Percentiles rank a stretch among this genome's conserved stretches.
Conservation (phyloP, 1,140 invertebrate genomes). For the Sinella curviseta region DNA sequence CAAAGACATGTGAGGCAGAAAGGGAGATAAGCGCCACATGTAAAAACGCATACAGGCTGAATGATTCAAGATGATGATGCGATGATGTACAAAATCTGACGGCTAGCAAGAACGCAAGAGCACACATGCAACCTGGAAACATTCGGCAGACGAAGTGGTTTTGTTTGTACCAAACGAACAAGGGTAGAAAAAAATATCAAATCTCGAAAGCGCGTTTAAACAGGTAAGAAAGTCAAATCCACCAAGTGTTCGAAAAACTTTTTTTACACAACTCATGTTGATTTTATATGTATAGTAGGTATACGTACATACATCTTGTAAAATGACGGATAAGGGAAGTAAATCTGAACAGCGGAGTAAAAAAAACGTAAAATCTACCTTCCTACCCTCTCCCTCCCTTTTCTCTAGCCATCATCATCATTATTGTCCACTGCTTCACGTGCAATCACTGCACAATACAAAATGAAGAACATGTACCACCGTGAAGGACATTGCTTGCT, state of each 20-base stretch:
- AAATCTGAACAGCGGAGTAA: too few relatives aligned
- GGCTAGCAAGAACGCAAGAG: not conserved
- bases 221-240: too few relatives aligned
- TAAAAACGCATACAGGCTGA: too few relatives aligned
- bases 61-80: not conserved
- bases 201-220: too few relatives aligned
- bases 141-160: constrained; percentile 4
- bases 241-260: too few relatives aligned
- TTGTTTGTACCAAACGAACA: too few relatives aligned
- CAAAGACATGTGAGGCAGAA: not conserved
- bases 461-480: not conserved
- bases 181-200: too few relatives aligned
- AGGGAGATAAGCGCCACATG: not conserved
- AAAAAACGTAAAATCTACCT: not conserved
- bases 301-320: too few relatives aligned
- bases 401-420: not conserved
- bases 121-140: not conserved
- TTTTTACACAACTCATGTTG: too few relatives aligned
- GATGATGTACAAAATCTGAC: not conserved
- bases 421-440: not conserved
- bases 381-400: not conserved
- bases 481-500: not conserved
- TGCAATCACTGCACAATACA: not conserved
- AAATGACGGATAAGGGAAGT: too few relatives aligned
- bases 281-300: too few relatives aligned